These are phyloP conservation scores for Myotis brandtii DNA, from an alignment of 2,113 vertebrate species.

Conservation along the genomic window DNA sequence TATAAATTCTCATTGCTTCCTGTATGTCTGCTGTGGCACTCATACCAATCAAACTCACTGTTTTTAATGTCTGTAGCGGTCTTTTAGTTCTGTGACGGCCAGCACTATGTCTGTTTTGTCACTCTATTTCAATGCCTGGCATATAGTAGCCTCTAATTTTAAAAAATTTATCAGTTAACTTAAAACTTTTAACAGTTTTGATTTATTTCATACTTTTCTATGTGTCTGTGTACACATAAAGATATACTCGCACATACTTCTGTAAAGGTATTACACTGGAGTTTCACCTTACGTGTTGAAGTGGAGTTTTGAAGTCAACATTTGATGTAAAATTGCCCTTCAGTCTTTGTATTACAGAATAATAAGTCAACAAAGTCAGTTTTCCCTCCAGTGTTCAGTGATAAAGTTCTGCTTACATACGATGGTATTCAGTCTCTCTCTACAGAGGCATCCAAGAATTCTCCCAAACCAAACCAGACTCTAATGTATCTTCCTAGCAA, in stretches of 20 bases:
- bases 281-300: background rate
- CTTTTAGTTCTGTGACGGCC: background rate
- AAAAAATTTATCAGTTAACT: background rate
- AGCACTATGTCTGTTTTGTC: background rate
- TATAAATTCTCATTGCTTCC: background rate
- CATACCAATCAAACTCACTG: background rate
- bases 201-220: background rate
- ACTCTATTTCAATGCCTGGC: background rate
- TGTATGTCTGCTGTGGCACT: background rate
- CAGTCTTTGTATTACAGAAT: background rate
- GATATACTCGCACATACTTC: background rate
- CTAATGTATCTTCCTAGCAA: background rate
- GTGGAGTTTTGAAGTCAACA: background rate
- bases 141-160: background rate
- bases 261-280: background rate
- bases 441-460: background rate
- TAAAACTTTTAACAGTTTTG: background rate
- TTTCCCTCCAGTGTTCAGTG: background rate
- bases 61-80: background rate
- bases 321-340: background rate
- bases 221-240: background rate
- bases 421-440: background rate
- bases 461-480: background rate
- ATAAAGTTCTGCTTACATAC: background rate
- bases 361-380: background rate